Conservation (phyloP, 2,888 invertebrate genomes). For the Drosophila prostipennis region DNA sequence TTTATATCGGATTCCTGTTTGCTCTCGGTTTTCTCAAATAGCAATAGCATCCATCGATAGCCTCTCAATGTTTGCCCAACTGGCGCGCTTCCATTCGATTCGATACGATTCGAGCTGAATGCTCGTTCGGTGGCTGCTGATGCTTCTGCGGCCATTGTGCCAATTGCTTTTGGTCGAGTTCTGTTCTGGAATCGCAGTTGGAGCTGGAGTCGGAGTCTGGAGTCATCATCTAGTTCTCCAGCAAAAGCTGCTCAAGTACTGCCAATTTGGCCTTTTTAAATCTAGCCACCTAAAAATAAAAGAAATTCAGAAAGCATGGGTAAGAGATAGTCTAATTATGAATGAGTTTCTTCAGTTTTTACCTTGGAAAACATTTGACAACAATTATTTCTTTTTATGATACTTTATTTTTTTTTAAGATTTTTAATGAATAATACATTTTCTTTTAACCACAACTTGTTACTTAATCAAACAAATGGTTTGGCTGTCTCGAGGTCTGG, state of each 20-base stretch:
- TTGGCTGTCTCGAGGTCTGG: no score
- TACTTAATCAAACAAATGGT: no score
- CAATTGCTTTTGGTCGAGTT: slow-evolving; percentile 64
- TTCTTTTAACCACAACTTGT: no score
- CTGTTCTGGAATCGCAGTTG: slow-evolving; percentile 22
- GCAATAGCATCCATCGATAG: slow-evolving; percentile 63
- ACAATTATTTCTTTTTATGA: no score
- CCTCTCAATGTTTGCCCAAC: slow-evolving; percentile 76
- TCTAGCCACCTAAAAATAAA: neutral
- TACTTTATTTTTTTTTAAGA: no score
- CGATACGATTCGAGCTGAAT: slow-evolving; percentile 32
- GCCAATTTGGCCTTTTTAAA: neutral
- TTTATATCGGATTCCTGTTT: slow-evolving; percentile 55
- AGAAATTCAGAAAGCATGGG: neutral
- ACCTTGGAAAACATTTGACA: no score
- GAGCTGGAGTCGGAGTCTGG: slow-evolving; percentile 4
- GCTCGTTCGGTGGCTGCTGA: slow-evolving; percentile 29
- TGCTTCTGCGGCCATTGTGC: slow-evolving; percentile 71
- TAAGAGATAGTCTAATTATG: no score
- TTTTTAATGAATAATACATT: no score
- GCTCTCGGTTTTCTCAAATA: slow-evolving; percentile 51
- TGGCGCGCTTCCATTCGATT: slow-evolving; percentile 57
- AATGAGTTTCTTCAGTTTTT: no score
- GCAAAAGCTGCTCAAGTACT: neutral
- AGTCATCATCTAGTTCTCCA: slow-evolving; percentile 22